Evolutionary conservation across 1,140 invertebrate genomes (phyloP).

Genomic region (Anoplolepis gracilipes): DNA sequence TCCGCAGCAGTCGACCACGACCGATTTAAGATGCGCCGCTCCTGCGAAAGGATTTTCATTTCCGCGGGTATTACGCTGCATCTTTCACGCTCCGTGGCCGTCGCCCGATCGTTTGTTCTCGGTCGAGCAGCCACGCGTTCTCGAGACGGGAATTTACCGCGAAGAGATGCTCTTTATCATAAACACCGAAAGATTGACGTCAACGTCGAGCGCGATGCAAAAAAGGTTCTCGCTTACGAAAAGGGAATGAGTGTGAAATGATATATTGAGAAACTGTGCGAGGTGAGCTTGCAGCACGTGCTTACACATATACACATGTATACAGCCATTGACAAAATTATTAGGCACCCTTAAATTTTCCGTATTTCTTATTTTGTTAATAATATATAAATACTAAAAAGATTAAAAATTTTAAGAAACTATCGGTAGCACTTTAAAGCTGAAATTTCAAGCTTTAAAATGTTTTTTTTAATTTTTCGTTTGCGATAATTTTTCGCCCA

Average conservation of each 20-base stretch:
- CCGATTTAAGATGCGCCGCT: slow-evolving; percentile 61
- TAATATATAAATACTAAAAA: too few relatives aligned
- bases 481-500: too few relatives aligned
- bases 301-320: background rate
- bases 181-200: slow-evolving; percentile 49
- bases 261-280: slow-evolving; percentile 19
- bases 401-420: too few relatives aligned
- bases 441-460: too few relatives aligned
- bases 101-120: slow-evolving; percentile 24
- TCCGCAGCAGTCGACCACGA: slow-evolving; percentile 74
- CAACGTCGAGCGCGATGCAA: background rate
- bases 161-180: slow-evolving; percentile 27
- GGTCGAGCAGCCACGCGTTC: background rate
- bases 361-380: too few relatives aligned
- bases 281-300: background rate
- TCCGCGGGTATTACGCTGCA: slow-evolving; percentile 62
- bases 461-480: too few relatives aligned
- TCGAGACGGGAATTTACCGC: slow-evolving; percentile 21
- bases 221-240: slow-evolving; percentile 32
- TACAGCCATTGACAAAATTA: too few relatives aligned
- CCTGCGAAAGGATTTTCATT: slow-evolving; percentile 71
- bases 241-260: slow-evolving; percentile 30
- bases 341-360: too few relatives aligned
- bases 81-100: slow-evolving; percentile 30
- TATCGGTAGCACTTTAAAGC: too few relatives aligned